These are phyloP conservation scores for Geotrypetes seraphini DNA, from an alignment of 2,797 vertebrate genomes.

Conservation along the genomic window DNA sequence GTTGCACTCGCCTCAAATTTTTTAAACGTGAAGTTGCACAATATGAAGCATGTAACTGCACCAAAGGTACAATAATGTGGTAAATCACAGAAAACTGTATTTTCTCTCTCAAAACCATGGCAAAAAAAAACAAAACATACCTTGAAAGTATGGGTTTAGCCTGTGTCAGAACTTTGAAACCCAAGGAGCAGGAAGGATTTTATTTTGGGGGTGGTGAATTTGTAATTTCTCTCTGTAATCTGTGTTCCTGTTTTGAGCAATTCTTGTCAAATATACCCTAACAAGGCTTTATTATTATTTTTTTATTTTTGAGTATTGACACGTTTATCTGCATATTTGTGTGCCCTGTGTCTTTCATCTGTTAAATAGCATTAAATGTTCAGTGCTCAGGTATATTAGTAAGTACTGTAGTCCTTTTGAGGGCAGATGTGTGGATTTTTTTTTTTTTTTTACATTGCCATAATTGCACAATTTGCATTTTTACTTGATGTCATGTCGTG, in stretches of 20 bases:
- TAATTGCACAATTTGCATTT: conserved; percentile 72
- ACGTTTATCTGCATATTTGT: no score
- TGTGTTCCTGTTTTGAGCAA: conserved; percentile 25
- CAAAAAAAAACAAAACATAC: no score
- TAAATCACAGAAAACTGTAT: conserved; percentile 18
- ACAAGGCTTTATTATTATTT: no score
- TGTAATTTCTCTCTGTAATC: no score
- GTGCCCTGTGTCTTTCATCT: conserved; percentile 28
- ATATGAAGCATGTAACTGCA: conserved; percentile 27
- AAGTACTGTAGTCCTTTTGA: conserved; percentile 66
- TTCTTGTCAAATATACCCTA: no score
- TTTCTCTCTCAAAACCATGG: conserved; percentile 15
- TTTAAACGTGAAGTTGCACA: conserved; percentile 39
- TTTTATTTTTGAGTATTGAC: no score
- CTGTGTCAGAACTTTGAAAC: no score
- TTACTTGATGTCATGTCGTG: conserved; percentile 61
- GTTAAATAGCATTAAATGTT: conserved; percentile 52
- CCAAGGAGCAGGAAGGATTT: no score
- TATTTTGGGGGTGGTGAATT: no score
- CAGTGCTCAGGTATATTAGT: conserved; percentile 69
- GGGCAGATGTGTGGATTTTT: conserved; percentile 59
- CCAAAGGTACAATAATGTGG: conserved; percentile 32
- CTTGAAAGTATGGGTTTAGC: no score
- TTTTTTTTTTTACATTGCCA: conserved; percentile 56
- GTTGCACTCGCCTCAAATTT: conserved; percentile 33